These are phyloP conservation scores for Syncerus caffer DNA, from an alignment of 2,797 vertebrate genomes.

Conservation along the genomic window DNA sequence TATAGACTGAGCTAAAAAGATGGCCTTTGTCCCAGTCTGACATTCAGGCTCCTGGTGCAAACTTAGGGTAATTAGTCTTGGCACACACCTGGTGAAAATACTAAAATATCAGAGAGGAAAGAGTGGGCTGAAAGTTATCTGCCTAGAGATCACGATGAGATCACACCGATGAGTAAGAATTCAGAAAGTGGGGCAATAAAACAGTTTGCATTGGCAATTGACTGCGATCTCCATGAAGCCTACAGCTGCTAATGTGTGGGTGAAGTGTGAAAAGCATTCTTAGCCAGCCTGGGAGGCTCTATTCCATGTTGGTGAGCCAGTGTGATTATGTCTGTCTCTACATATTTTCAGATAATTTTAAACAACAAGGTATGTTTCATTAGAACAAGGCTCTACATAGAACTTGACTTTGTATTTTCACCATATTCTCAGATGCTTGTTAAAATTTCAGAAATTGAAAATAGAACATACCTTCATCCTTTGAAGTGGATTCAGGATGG, in stretches of 20 bases:
- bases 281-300: constrained; percentile 33
- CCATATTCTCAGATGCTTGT: background rate
- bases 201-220: constrained; percentile 17
- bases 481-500: constrained; percentile 86
- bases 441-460: constrained; percentile 43
- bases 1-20: background rate
- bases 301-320: background rate
- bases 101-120: constrained; percentile 52
- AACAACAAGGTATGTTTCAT: constrained; percentile 54
- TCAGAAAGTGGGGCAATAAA: constrained; percentile 10
- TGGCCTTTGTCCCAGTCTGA: background rate
- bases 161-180: constrained; percentile 30
- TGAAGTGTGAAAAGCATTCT: constrained; percentile 45
- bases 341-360: constrained; percentile 43
- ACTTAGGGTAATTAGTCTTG: background rate
- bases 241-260: constrained; percentile 55
- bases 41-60: background rate
- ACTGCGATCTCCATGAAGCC: background rate
- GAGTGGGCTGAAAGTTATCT: constrained; percentile 37
- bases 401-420: background rate
- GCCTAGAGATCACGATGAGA: constrained; percentile 25
- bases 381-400: constrained; percentile 13
- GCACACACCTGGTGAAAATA: constrained; percentile 36
- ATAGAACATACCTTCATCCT: constrained; percentile 82
- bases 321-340: constrained; percentile 20